Evolutionary conservation across 1,140 invertebrate species (phyloP), one percentile per base, ranked within the genome.

Genomic region (Cardiocondyla obscurior): DNA sequence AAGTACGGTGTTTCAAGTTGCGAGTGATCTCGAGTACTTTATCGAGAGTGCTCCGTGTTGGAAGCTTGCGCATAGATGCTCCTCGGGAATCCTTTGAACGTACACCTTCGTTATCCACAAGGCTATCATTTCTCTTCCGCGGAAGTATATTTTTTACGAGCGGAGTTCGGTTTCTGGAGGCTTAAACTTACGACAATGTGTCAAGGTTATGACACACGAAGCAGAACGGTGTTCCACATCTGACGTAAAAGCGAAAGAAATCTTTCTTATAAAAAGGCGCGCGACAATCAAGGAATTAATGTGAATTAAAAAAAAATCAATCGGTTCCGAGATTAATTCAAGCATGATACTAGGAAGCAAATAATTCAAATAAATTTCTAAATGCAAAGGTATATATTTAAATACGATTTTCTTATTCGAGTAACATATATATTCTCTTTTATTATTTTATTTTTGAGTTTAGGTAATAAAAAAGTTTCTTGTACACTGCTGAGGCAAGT

Each of bases 191-290:
- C 53, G 36, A 53, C 53, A 73, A 69, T 69, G 44, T 89, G 85
- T 90, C 89, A 91, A 91, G 90, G 89, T 25, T 82, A 14, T 22
- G n/a, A 60, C 60, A 62, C 7, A 2, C 28, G 39, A 53, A 85
- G 69, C 83, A 74, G 74, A 86, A 89, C 82, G 33, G n/a, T 7
- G 39, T 22, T 73, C 77, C 58, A 44, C 55, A 76, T 85, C 33
- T 55, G 62, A 25, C 33, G 67, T 22, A 25, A 10, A 36, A 19
- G 44, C 10, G n/a, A 30, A 58, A 64, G 39, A 25, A 39, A 76
- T 74, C 85, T 69, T 85, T 70, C 22, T 19, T 33, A 7, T 22
- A 5, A 33, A 22, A 22, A 7, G 16, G 19, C 28, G 1, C 46
- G 39, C 53, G 39, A 67, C 62, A 67, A 10, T 10, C 16, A 8